Evolutionary conservation across 2,113 vertebrate genomes (phyloP).

Genomic region (Rhinopithecus roxellana): DNA sequence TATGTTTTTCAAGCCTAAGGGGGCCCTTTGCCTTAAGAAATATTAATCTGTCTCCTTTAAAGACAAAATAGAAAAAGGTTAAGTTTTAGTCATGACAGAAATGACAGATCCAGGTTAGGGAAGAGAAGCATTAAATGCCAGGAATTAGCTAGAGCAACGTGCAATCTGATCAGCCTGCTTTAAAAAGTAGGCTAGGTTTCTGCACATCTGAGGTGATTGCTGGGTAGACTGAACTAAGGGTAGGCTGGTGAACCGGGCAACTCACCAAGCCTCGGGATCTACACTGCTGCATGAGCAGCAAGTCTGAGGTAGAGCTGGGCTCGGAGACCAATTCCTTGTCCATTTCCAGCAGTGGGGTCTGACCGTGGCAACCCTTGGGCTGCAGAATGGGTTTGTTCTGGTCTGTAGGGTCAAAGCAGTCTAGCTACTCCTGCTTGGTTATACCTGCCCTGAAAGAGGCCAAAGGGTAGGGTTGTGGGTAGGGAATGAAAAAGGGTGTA

Average conservation of each 20-base stretch:
- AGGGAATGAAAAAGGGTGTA: neutral
- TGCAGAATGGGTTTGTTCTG: neutral
- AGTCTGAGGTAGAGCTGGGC: neutral
- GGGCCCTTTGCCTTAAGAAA: slow-evolving; percentile 15
- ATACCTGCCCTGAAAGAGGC: neutral
- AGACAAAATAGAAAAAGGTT: slow-evolving; percentile 33
- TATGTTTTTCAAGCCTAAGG: neutral
- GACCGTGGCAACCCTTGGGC: neutral
- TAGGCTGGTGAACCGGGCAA: neutral
- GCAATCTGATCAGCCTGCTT: slow-evolving; percentile 32
- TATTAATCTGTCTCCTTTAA: neutral
- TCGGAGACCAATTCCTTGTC: neutral
- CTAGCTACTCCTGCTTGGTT: neutral
- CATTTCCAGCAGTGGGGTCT: neutral
- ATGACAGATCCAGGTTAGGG: slow-evolving; percentile 40
- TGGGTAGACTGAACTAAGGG: neutral
- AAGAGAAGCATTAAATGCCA: slow-evolving; percentile 31
- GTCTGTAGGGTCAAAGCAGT: neutral
- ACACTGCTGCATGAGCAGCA: neutral
- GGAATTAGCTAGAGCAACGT: slow-evolving; percentile 24
- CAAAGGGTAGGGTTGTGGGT: neutral
- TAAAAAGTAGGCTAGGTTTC: slow-evolving; percentile 35
- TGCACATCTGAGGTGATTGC: neutral
- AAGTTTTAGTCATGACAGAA: slow-evolving; percentile 42
- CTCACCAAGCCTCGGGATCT: neutral